Evolutionary conservation across 2,113 vertebrate genomes (phyloP).

Genomic region (Sebastes schlegelii): DNA sequence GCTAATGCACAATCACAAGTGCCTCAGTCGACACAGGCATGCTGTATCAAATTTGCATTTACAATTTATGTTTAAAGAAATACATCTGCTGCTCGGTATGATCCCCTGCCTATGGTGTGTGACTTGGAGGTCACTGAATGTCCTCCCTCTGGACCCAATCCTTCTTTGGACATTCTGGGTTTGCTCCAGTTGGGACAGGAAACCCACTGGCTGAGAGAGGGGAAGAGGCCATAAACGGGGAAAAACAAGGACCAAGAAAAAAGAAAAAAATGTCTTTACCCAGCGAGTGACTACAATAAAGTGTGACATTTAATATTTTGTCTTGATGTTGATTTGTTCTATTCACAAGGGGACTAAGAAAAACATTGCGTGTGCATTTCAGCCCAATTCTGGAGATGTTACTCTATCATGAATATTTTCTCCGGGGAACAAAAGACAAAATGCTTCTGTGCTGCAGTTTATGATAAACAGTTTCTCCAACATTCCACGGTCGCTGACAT

Average conservation of each 20-base stretch:
- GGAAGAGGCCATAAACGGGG: constrained; percentile 71
- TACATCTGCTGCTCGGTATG: constrained; percentile 6
- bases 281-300: constrained; percentile 13
- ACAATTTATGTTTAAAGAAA: background rate
- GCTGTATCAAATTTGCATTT: background rate
- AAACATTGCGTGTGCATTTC: constrained; percentile 30
- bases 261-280: background rate
- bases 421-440: constrained; percentile 52
- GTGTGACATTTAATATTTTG: constrained; percentile 44
- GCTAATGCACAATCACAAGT: constrained; percentile 15
- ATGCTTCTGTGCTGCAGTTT: constrained; percentile 53
- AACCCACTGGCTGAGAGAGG: constrained; percentile 64
- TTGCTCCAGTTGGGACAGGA: constrained; percentile 74
- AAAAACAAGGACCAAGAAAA: constrained; percentile 21
- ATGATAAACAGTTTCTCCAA: constrained; percentile 63
- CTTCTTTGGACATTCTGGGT: constrained; percentile 66
- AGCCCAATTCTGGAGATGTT: constrained; percentile 49
- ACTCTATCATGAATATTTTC: constrained; percentile 45
- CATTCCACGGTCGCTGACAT: constrained; percentile 64
- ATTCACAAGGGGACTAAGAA: constrained; percentile 14
- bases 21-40: background rate
- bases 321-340: constrained; percentile 35
- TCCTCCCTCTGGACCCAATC: constrained; percentile 57
- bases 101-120: background rate
- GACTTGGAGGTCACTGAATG: constrained; percentile 26